A percentile compares a stretch with the other conserved stretches of the same genome.
Evolutionary conservation across 2,888 invertebrate genomes (phyloP).

Genomic region (Protodeltote pygarga): DNA sequence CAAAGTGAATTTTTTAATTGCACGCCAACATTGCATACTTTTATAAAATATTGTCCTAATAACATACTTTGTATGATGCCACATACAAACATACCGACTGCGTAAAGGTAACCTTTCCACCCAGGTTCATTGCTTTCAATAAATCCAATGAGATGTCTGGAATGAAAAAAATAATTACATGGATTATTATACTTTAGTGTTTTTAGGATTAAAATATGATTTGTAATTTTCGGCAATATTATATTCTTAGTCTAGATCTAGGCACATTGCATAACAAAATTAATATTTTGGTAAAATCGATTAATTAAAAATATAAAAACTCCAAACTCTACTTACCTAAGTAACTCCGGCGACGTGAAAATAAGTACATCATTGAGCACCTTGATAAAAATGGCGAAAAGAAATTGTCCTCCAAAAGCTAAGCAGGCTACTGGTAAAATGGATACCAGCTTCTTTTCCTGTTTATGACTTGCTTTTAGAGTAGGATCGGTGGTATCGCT

Average conservation of each 20-base stretch:
- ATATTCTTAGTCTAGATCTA: too few species aligned
- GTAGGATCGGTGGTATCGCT: neutral
- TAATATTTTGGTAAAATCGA: too few species aligned
- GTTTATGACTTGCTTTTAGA: conserved; percentile 5
- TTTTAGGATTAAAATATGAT: too few species aligned
- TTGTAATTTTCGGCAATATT: too few species aligned
- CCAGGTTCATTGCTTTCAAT: conserved; percentile 84
- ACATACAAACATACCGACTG: conserved; percentile 89
- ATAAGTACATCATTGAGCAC: conserved; percentile 70
- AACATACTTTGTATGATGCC: conserved; percentile 92
- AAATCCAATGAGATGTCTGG: conserved; percentile 89
- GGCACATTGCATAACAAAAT: too few species aligned
- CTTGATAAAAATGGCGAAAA: conserved; percentile 92
- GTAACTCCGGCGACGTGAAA: conserved; percentile 44
- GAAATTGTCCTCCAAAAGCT: conserved; percentile 93
- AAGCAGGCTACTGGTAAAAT: conserved; percentile 92
- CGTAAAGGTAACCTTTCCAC: conserved; percentile 95
- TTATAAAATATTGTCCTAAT: conserved; percentile 94
- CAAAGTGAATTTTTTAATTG: conserved; percentile 93
- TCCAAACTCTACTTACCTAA: conserved; percentile 47
- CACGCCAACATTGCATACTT: conserved; percentile 93
- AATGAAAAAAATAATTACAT: conserved; percentile 8
- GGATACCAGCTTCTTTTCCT: conserved; percentile 87
- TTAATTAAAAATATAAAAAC: too few species aligned
- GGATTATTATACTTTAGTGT: neutral